Base-by-base conservation (phyloP, 2,797 vertebrate species). In the Lepus townsendii region DNA sequence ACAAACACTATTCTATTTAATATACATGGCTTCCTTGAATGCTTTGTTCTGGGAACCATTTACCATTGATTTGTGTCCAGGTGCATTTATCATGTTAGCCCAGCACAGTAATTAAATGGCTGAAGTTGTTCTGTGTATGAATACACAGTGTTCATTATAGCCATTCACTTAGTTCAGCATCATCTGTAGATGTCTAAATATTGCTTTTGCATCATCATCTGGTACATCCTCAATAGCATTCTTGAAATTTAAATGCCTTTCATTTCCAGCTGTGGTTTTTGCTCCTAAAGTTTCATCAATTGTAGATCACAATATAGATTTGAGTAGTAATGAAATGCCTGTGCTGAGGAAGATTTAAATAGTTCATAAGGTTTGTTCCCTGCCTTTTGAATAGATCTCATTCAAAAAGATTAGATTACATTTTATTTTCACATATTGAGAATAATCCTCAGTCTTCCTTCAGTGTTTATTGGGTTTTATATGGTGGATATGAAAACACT, bases 21-120 rank as follows among this genome's bases (percentile, higher is more conserved):
- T 73, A 73, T 22, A 93, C 63, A 76, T n/a, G 47, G 75, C 63
- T 91, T 95, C 91, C 80, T 66, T 65, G 30, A 96, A 82, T 76
- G 73, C 50, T 95, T 96, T 94, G 83, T 95, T 95, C 79, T 76
- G 77, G 68, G 77, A 93, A 69, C 27, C 77, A 91, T 93, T 97
- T 91, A 50, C 79, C 35, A 95, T 83, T 91, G 95, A 97, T 96
- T 91, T 95, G 96, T 73, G 72, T 94, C 94, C 83, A 91, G 94
- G 94, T 90, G 71, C 79, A 95, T 95, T 91, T 94, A 94, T 96
- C 96, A 95, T 95, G 93, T 89, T 91, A 91, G 71, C 32, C 79
- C 76, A 93, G 94, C 76, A 80, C 62, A 77, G 93, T 93, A 91
- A 94, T 90, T 94, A 95, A 95, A 91, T 87, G 83, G 72, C 87